Evolutionary conservation across 2,797 vertebrate genomes (phyloP), one percentile per base, ranked within the genome.

Genomic region (Phoebastria nigripes): DNA sequence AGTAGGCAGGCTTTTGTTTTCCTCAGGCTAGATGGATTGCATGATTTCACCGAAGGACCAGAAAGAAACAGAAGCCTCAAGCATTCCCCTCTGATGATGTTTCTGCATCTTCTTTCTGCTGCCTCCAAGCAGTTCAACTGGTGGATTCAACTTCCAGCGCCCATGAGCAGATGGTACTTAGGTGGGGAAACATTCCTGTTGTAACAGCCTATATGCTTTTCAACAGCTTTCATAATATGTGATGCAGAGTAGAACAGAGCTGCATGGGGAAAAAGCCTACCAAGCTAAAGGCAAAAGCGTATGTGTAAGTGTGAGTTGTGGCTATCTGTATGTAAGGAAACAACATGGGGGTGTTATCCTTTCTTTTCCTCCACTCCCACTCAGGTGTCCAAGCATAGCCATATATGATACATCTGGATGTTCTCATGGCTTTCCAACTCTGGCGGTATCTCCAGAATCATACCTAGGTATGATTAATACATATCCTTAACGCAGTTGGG

Each of bases 91-190:
- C 33, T 33, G 33, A 51, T 67, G 15, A 4, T 6, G 24, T 49
- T 52, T 67, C 59, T 56, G 15, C 24, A 16, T 17, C 15, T 11
- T 73, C 31, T 59, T 93, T 81, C 94, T 84, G 61, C 77, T 88
- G 39, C 62, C 59, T 89, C 62, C 90, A 87, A 72, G 46, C 58
- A 80, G 63, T 87, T 96, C 71, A 73, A 37, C 51, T 55, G 62
- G 62, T 93, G 51, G 24, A 39, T 87, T 89, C 59, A 58, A 51
- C 31, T 54, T 90, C 47, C 51, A 95, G 77, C 0, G 0, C 62
- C 66, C n/a, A 10, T 37, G 47, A 96, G 88, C 92, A 96, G 94
- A 96, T 87, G 89, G 90, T 6, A n/a, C 78, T 82, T 49, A 93
- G 81, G 83, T 97, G 77, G 62, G 25, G 5, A 67, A 88, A 42